Conservation (phyloP, 2,888 invertebrate species). For the Leptinotarsa rubiginosa region DNA sequence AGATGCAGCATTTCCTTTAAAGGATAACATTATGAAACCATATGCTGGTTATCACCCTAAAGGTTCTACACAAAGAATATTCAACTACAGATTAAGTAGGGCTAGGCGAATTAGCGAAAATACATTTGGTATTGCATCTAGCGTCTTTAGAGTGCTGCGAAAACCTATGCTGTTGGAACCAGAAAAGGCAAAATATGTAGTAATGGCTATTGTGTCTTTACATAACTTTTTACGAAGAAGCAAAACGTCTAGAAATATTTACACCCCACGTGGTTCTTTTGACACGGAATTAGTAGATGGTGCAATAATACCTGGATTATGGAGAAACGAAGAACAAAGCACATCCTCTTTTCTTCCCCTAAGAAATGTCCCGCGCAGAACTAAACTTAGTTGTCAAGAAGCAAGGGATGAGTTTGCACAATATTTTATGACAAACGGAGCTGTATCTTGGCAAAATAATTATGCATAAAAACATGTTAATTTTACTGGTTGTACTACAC, state of each 20-base stretch:
- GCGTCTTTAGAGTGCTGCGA: constrained; percentile 38
- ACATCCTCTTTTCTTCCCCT: constrained; percentile 20
- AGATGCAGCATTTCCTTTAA: constrained; percentile 63
- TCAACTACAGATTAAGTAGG: constrained; percentile 37
- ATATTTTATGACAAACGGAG: constrained; percentile 22
- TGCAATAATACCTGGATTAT: constrained; percentile 17
- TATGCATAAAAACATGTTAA: background rate
- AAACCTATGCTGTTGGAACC: constrained; percentile 42
- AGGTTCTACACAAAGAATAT: constrained; percentile 30
- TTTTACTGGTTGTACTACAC: background rate
- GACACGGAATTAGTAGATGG: constrained; percentile 29
- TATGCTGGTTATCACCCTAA: constrained; percentile 29
- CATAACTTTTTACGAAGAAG: constrained; percentile 44
- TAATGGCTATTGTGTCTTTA: constrained; percentile 31
- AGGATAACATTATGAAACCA: constrained; percentile 35
- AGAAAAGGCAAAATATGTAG: constrained; percentile 32
- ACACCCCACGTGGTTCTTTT: constrained; percentile 32
- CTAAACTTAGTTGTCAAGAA: constrained; percentile 24
- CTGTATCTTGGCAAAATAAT: constrained; percentile 21
- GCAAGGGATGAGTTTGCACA: constrained; percentile 23
- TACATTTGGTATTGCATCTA: constrained; percentile 38
- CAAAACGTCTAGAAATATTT: constrained; percentile 31
- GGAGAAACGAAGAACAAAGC: constrained; percentile 18
- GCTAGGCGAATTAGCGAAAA: constrained; percentile 33
- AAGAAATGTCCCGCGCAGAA: constrained; percentile 19